These are phyloP conservation scores for Misgurnus anguillicaudatus DNA, from an alignment of 2,113 vertebrate genomes.

Conservation along the genomic window DNA sequence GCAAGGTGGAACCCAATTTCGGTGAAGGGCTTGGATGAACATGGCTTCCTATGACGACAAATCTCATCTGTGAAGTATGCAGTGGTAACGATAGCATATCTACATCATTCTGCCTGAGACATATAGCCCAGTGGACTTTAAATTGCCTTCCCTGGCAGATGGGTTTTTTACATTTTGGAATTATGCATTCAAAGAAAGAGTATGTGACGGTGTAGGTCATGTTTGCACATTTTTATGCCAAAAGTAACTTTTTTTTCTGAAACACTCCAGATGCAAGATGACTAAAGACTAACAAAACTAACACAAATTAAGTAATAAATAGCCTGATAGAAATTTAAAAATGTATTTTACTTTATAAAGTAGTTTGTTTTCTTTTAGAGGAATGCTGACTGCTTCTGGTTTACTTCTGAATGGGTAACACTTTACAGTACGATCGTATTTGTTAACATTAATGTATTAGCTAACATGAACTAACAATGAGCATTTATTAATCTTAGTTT, in stretches of 20 bases:
- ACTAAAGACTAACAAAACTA: neutral
- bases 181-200: conserved; percentile 24
- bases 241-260: conserved; percentile 35
- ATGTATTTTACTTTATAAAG: neutral
- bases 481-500: no score
- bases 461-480: no score
- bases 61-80: neutral
- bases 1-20: conserved; percentile 76
- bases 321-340: neutral
- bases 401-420: neutral
- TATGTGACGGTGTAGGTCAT: conserved; percentile 50
- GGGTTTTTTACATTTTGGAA: neutral
- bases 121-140: neutral
- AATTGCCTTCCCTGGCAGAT: neutral
- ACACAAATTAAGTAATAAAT: neutral
- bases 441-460: no score
- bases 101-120: neutral
- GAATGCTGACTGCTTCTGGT: neutral
- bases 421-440: no score
- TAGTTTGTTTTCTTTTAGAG: neutral
- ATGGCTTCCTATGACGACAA: conserved; percentile 71
- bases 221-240: conserved; percentile 63
- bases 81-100: conserved; percentile 11
- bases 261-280: neutral
- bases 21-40: conserved; percentile 73